Percentiles rank a stretch among this genome's conserved stretches.
phyloP scores from a whole-genome alignment of 2,113 vertebrate species.

The Sapayoa aenigma region DNA sequence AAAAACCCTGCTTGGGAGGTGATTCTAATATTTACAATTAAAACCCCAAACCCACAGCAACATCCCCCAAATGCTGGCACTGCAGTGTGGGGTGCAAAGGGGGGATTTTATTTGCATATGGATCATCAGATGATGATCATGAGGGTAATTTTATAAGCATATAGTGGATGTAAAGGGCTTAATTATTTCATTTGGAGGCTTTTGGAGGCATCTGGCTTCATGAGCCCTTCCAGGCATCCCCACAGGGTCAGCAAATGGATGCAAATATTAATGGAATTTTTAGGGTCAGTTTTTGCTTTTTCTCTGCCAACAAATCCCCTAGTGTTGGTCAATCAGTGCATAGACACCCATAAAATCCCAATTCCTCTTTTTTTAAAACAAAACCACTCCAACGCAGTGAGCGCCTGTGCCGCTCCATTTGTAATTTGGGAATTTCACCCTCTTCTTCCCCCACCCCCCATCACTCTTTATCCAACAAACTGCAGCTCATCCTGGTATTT shows the following conservation, averaged over 20 bases:
- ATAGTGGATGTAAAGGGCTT: not conserved
- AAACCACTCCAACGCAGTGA: not conserved
- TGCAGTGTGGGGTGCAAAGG: not conserved
- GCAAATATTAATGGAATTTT: not conserved
- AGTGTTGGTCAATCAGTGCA: rapidly evolving
- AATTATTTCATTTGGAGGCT: not conserved
- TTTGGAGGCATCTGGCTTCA: not conserved
- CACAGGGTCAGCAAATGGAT: rapidly evolving
- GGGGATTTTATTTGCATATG: not conserved
- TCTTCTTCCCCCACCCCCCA: rapidly evolving
- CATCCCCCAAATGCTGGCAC: not conserved
- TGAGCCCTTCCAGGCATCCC: not conserved
- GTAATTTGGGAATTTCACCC: not conserved
- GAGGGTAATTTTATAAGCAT: not conserved
- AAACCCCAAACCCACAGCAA: not conserved
- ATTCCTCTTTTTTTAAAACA: not conserved
- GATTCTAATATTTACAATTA: not conserved
- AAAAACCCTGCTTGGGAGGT: rapidly evolving
- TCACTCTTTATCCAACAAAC: not conserved
- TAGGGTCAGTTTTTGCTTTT: not conserved
- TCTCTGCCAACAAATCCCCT: not conserved
- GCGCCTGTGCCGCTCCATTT: not conserved
- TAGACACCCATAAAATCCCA: not conserved
- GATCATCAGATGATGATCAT: not conserved
- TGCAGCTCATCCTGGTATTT: not conserved